A percentile compares a stretch with the other conserved stretches of the same genome.
Evolutionary conservation across 2,888 invertebrate species (phyloP).

Genomic region (Leptinotarsa tumamoca): DNA sequence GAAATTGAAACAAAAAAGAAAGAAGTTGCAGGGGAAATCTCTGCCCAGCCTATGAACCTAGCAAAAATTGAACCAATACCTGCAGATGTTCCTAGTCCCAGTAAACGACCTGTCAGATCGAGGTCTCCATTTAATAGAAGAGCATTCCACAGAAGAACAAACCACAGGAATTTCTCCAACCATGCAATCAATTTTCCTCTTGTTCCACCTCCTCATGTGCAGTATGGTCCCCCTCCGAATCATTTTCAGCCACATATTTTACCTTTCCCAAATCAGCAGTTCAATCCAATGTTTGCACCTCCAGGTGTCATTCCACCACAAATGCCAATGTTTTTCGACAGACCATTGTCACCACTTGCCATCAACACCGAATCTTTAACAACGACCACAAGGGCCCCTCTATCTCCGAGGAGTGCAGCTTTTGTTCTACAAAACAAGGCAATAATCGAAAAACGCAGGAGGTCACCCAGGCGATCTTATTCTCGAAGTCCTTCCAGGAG

Average conservation of each 20-base stretch:
- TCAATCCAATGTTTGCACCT: conserved; percentile 32
- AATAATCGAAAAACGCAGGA: conserved; percentile 64
- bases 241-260: conserved; percentile 32
- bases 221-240: conserved; percentile 18
- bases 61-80: conserved; percentile 32
- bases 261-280: conserved; percentile 34
- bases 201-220: background rate
- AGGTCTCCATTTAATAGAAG: conserved; percentile 36
- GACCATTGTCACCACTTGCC: conserved; percentile 60
- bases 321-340: conserved; percentile 51
- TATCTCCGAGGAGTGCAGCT: conserved; percentile 65
- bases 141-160: conserved; percentile 25
- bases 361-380: conserved; percentile 59
- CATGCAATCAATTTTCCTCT: conserved; percentile 4
- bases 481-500: conserved; percentile 64
- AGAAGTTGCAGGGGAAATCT: background rate
- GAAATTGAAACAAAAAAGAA: conserved; percentile 11
- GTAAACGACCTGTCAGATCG: conserved; percentile 34
- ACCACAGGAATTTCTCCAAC: conserved; percentile 30
- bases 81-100: conserved; percentile 44
- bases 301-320: conserved; percentile 43
- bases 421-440: conserved; percentile 66
- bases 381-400: conserved; percentile 59
- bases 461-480: conserved; percentile 63
- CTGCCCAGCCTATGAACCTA: too few species aligned